phyloP scores from a whole-genome alignment of 2,797 vertebrate genomes.

The Vireo griseus region DNA sequence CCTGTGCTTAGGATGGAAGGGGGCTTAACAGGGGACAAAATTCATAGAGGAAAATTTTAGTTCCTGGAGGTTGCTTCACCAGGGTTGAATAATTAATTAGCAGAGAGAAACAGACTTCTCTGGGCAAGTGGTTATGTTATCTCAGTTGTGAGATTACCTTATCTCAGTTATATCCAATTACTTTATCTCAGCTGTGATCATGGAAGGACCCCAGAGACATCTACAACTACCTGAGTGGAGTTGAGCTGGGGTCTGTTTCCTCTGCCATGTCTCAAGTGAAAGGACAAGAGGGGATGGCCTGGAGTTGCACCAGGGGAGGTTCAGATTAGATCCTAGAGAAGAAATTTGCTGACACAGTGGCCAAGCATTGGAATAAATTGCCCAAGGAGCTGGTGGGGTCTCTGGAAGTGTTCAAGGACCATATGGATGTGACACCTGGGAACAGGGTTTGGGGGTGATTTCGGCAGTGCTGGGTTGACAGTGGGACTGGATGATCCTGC shows the following conservation, averaged over 20 bases:
- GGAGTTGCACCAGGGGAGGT: neutral
- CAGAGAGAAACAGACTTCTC: neutral
- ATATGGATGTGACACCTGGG: neutral
- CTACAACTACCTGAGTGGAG: neutral
- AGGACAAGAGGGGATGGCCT: neutral
- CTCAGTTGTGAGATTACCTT: neutral
- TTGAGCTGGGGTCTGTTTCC: neutral
- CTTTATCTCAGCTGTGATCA: neutral
- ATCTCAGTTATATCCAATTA: neutral
- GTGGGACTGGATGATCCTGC: neutral
- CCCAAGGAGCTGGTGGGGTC: neutral
- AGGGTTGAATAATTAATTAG: neutral
- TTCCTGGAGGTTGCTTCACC: neutral
- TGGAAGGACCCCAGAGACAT: neutral
- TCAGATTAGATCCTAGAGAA: neutral
- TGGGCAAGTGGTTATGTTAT: neutral
- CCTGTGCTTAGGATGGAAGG: neutral
- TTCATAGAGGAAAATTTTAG: neutral
- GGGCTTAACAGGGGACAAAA: neutral
- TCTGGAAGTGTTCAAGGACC: neutral
- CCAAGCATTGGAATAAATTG: neutral
- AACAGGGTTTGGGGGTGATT: neutral
- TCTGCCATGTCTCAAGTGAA: neutral
- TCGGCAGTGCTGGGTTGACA: neutral
- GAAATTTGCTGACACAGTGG: neutral